phyloP scores from a whole-genome alignment of 1,140 invertebrate species.

The Battus philenor region DNA sequence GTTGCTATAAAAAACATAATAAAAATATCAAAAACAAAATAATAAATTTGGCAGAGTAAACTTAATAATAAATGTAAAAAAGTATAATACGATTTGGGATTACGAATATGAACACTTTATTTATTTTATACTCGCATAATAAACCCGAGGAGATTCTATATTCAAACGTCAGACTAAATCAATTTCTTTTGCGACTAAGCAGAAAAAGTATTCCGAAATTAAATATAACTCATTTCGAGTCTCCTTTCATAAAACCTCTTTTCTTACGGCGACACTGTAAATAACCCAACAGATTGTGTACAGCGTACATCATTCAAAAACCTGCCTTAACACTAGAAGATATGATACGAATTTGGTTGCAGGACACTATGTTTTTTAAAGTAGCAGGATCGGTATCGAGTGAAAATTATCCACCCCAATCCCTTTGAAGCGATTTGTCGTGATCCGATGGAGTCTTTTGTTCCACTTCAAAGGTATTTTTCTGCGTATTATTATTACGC shows the following conservation, averaged over 20 bases:
- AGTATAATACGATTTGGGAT: too few species aligned
- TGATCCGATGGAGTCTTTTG: slow-evolving; percentile 46
- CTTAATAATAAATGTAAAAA: too few species aligned
- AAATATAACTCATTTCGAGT: slow-evolving; percentile 64
- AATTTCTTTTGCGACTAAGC: slow-evolving; percentile 33
- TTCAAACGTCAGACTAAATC: slow-evolving; percentile 32
- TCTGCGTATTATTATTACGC: slow-evolving; percentile 60
- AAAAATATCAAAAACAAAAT: too few species aligned
- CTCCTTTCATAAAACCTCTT: slow-evolving; percentile 55
- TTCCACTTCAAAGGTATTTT: slow-evolving; percentile 61
- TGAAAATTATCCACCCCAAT: slow-evolving; percentile 61
- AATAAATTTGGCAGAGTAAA: too few species aligned
- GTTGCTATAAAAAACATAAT: too few species aligned
- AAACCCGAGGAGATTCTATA: slow-evolving; percentile 19
- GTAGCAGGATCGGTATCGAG: slow-evolving; percentile 57
- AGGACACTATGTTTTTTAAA: slow-evolving; percentile 30
- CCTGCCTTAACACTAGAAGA: background rate
- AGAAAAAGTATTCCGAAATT: slow-evolving; percentile 51
- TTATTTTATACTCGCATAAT: slow-evolving; percentile 8
- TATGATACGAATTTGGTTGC: slow-evolving; percentile 23
- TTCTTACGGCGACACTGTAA: slow-evolving; percentile 56
- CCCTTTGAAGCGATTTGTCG: slow-evolving; percentile 65
- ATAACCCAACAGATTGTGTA: slow-evolving; percentile 40
- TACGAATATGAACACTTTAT: background rate
- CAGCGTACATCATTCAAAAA: slow-evolving; percentile 8